Base-by-base conservation (phyloP, 2,797 vertebrate genomes). In the Jordanella pulchra region DNA sequence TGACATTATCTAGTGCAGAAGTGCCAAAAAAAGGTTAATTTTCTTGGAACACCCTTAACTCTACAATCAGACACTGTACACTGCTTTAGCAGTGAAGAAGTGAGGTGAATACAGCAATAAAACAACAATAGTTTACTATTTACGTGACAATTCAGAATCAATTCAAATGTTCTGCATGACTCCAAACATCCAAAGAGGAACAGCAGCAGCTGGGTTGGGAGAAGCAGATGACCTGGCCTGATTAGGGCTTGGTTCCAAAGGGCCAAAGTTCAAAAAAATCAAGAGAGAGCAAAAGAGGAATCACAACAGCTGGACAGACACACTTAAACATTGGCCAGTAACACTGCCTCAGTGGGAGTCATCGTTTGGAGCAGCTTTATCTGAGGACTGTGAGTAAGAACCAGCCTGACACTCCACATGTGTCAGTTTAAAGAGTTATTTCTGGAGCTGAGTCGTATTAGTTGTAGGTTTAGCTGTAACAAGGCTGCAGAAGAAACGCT, bases 191-290 rank as follows among this genome's bases (percentile, higher is more conserved):
- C 65, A 80, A 5, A 17, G 25, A 65, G 48, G 71, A 70, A 50
- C 55, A 28, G 3, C 27, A 7, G 3, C 27, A 7, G 42, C 7
- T 35, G 63, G 42, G 77, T 53, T 71, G 54, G 65, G 73, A 39
- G 35, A 47, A 74, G 28, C 30, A 7, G 21, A 83, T 58, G 50
- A 54, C 64, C 35, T 45, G 39, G 63, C 15, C 39, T 69, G 42
- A 48, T 25, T 58, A 1, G 27, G 67, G 74, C 67, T 61, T 65
- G 71, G 7, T 82, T 71, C 76, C 80, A 82, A 71, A 69, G 75
- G 88, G 79, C 53, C 91, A 92, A 93, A 92, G 93, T 91, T 75
- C 90, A 91, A 48, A 58, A n/a, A 13, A 12, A 54, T 69, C 64
- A 72, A 54, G 45, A 61, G 53, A 73, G 63, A 54, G 77, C 71